Percentiles rank a stretch among this genome's conserved stretches.
These are phyloP conservation scores for Eucera pruinosa DNA, from an alignment of 2,888 invertebrate species.

Conservation along the genomic window DNA sequence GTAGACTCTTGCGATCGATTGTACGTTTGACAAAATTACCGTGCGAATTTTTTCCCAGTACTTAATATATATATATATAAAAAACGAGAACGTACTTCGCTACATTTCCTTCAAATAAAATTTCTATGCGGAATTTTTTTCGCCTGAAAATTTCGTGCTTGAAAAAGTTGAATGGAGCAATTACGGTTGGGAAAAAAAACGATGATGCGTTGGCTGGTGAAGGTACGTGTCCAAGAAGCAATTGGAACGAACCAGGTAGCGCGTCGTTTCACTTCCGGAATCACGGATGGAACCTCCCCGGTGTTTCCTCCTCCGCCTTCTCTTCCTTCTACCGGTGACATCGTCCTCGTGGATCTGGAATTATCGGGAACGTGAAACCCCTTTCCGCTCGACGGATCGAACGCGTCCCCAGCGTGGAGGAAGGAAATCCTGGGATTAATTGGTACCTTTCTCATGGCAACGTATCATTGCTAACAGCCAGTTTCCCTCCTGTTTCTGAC, in stretches of 20 bases:
- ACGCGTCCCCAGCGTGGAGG: slow-evolving; percentile 12
- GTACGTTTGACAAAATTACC: no score
- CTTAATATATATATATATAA: no score
- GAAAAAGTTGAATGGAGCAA: background rate
- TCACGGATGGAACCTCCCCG: slow-evolving; percentile 46
- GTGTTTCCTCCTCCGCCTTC: slow-evolving; percentile 34
- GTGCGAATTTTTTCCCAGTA: no score
- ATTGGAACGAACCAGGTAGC: slow-evolving; percentile 20
- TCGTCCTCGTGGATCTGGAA: slow-evolving; percentile 43
- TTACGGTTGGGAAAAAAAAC: background rate
- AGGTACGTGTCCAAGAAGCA: slow-evolving; percentile 1
- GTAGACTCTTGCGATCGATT: no score
- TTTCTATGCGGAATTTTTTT: no score
- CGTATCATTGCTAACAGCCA: slow-evolving; percentile 12
- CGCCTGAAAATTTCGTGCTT: no score
- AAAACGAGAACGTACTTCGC: no score
- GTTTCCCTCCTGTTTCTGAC: slow-evolving; percentile 6
- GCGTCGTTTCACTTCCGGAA: slow-evolving; percentile 57
- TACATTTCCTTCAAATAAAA: no score
- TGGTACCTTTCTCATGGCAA: slow-evolving; percentile 19
- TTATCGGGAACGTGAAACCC: slow-evolving; percentile 48
- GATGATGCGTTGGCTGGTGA: background rate
- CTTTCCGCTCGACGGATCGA: slow-evolving; percentile 43
- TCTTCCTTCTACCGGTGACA: slow-evolving; percentile 41
- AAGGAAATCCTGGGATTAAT: slow-evolving; percentile 45